Conservation (phyloP, 2,113 vertebrate species). For the Ibidorhyncha struthersii region DNA sequence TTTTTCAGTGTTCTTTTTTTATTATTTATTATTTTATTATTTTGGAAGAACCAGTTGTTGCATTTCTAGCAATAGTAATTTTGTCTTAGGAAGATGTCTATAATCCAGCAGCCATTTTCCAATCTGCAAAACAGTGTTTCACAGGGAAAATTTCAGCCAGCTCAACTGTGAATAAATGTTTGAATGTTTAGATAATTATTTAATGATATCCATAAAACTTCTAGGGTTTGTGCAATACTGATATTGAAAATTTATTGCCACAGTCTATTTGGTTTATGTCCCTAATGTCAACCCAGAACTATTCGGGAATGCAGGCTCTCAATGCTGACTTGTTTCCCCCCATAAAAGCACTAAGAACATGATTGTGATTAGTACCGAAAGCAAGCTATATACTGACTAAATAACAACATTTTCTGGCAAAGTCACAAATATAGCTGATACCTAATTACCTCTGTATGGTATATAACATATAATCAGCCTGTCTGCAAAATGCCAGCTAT, state of each 20-base stretch:
- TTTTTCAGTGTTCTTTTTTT: background rate
- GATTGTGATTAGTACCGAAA: background rate
- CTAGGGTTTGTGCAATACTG: background rate
- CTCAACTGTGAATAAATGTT: background rate
- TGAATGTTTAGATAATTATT: background rate
- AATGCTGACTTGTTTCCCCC: background rate
- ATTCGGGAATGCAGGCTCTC: background rate
- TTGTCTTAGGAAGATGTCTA: background rate
- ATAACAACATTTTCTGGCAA: background rate
- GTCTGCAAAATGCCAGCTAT: conserved; percentile 29
- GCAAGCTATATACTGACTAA: background rate
- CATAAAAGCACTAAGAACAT: background rate
- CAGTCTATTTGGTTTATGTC: background rate
- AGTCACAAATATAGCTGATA: background rate
- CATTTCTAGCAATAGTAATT: background rate
- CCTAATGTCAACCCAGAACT: background rate
- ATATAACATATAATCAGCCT: conserved; percentile 43
- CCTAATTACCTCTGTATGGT: conserved; percentile 44
- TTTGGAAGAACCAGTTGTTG: background rate
- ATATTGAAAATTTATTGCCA: background rate
- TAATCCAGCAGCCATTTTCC: background rate
- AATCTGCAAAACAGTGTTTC: background rate
- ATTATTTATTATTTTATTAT: too few relatives aligned
- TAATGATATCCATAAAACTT: conserved; percentile 5
- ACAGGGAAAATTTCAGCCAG: background rate